phyloP scores from a whole-genome alignment of 2,888 invertebrate genomes.

The Chamaedrilus cognettii region DNA sequence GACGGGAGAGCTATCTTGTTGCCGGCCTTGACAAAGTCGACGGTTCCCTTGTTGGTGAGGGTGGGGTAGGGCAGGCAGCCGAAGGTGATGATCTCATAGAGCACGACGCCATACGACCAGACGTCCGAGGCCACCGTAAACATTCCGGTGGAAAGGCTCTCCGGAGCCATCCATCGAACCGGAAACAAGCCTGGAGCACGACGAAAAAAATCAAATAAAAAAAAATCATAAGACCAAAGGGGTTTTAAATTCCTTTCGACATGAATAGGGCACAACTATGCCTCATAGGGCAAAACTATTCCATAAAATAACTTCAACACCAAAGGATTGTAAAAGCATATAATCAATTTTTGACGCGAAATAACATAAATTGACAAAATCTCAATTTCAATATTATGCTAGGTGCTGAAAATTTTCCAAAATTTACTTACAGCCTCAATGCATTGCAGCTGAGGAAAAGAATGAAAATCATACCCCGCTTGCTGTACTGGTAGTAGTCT shows the following conservation, averaged over 20 bases:
- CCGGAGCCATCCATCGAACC: conserved; percentile 93
- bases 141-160: conserved; percentile 78
- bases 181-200: conserved; percentile 73
- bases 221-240: no score
- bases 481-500: conserved; percentile 85
- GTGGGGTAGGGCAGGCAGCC: conserved; percentile 91
- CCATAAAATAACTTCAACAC: background rate
- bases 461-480: no score
- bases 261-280: no score
- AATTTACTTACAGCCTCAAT: no score
- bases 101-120: conserved; percentile 85
- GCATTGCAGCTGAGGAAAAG: no score
- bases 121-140: conserved; percentile 87
- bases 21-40: conserved; percentile 70
- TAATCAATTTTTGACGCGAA: no score
- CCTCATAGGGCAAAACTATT: background rate
- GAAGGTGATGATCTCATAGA: conserved; percentile 83
- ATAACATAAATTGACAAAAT: no score
- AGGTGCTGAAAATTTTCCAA: no score
- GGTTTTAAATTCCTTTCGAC: no score
- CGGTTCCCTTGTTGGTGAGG: conserved; percentile 76
- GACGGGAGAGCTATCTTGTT: conserved; percentile 74
- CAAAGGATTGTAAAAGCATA: no score
- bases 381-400: no score
- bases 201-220: no score